Percentiles rank a stretch among this genome's conserved stretches.
Conservation (phyloP, 2,797 vertebrate species). For the Pangasius krempfi region DNA sequence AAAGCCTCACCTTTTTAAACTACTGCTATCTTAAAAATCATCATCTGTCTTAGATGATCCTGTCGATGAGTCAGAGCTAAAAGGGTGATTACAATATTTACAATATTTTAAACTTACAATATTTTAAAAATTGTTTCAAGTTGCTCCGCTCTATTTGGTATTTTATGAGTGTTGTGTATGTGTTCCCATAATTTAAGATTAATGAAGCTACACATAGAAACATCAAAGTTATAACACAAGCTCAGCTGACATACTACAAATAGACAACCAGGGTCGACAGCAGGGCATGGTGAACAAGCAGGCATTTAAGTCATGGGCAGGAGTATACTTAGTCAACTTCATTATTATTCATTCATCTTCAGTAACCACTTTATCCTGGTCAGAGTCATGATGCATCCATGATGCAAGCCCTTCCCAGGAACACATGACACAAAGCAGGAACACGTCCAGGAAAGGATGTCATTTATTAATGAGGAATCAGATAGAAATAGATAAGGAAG, state of each 20-base stretch:
- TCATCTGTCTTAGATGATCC: neutral
- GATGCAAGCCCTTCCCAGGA: neutral
- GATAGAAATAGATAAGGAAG: neutral
- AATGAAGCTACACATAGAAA: neutral
- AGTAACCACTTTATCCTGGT: neutral
- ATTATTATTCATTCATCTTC: slow-evolving; percentile 10
- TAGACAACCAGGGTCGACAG: slow-evolving; percentile 4
- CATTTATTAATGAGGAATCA: slow-evolving; percentile 19
- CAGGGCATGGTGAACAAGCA: slow-evolving; percentile 15
- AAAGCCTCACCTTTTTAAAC: neutral
- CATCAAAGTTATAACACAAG: neutral
- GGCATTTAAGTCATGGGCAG: neutral
- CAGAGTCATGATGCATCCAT: slow-evolving; percentile 6
- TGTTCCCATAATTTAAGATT: neutral
- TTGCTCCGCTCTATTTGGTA: neutral
- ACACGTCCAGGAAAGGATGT: neutral
- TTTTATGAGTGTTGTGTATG: neutral
- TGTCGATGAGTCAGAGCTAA: neutral
- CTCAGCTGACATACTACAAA: too few species aligned
- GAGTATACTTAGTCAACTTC: neutral
- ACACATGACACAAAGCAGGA: neutral
- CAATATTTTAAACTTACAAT: neutral
- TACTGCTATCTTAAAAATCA: neutral
- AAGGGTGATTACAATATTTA: neutral
- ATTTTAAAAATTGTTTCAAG: neutral